Base-by-base conservation (phyloP, 2,888 invertebrate genomes). In the Lasioglossum lativentre region DNA sequence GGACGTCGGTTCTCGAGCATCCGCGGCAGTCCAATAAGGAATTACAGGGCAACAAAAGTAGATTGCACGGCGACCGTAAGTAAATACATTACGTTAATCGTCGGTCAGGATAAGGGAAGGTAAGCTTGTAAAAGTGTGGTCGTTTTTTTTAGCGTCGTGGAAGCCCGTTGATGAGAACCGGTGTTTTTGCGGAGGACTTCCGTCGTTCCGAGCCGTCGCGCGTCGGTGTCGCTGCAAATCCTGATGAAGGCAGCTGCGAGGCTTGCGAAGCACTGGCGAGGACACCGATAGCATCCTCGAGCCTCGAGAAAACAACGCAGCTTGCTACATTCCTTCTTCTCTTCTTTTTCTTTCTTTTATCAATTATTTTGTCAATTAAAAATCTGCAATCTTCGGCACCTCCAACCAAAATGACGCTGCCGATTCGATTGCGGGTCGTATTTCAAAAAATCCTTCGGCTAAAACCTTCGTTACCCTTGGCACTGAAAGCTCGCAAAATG, bases 171-270 rank as follows among this genome's bases (percentile, higher is more conserved):
- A 74, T 74, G 52, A 74, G 52, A n/a, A 38, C 52, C 52, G 38
- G 52, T 74, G 74, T 74, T 74, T 74, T 74, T 74, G 52, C 38
- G 74, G 52, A 6, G n/a, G 30, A 74, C 52, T 74, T 74, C 38
- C 52, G 38, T n/a, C 74, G 38, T 47, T 73, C 72, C 27, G 52
- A 52, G 47, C 10, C 52, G 52, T 34, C 3, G n/a, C 38, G 70
- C 40, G 23, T 23, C 47, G 47, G 74, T 74, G 74, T 74, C 74
- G 52, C 30, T 38, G n/a, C 23, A 74, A 74, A 74, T 74, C 74
- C 74, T 38, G 74, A 74, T n/a, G 16, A 56, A 52, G 74, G n/a
- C 23, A 47, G 52, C 52, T 56, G 74, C 45, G 34, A 74, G 4
- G n/a, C n/a, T 38, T 38, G 12, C n/a, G 68, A 68, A 68, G 23